Conservation (phyloP, 1,140 invertebrate species). For the Cylas formicarius region DNA sequence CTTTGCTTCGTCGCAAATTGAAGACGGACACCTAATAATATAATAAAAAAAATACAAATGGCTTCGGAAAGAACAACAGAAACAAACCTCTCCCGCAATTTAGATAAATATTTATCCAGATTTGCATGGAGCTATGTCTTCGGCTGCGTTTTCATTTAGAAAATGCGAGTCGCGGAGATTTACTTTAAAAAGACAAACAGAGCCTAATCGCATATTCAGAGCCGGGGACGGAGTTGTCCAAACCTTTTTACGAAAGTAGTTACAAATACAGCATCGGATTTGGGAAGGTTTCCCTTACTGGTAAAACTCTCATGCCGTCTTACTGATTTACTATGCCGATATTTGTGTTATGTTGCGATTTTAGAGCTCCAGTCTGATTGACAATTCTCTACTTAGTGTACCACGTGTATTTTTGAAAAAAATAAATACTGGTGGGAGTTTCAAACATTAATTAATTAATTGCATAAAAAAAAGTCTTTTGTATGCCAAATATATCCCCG, state of each 20-base stretch:
- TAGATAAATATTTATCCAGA: slow-evolving; percentile 22
- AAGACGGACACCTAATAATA: too few relatives aligned
- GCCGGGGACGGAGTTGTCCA: slow-evolving; percentile 17
- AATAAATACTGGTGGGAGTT: too few relatives aligned
- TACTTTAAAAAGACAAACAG: slow-evolving; percentile 30
- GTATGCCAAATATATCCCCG: slow-evolving; percentile 8
- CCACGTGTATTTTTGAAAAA: too few relatives aligned
- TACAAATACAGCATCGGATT: slow-evolving; percentile 10
- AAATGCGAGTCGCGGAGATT: slow-evolving; percentile 23
- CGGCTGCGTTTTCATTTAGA: slow-evolving; percentile 25
- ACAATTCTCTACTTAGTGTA: too few relatives aligned
- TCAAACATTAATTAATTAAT: too few relatives aligned
- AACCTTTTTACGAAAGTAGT: slow-evolving; percentile 25
- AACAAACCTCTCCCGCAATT: slow-evolving; percentile 7
- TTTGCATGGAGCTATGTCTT: slow-evolving; percentile 22
- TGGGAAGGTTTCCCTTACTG: too few relatives aligned
- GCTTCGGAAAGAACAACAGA: slow-evolving; percentile 6
- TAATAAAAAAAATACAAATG: slow-evolving; percentile 15
- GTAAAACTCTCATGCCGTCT: too few relatives aligned
- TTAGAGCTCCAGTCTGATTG: too few relatives aligned
- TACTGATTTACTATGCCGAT: background rate
- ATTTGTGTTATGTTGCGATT: slow-evolving; percentile 1
- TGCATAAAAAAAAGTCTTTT: too few relatives aligned
- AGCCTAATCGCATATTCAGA: slow-evolving; percentile 32
- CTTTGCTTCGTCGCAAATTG: too few relatives aligned